These are phyloP conservation scores for zebrafish (Danio rerio) DNA, from an alignment of 2,113 vertebrate genomes.

Conservation along the genomic window DNA sequence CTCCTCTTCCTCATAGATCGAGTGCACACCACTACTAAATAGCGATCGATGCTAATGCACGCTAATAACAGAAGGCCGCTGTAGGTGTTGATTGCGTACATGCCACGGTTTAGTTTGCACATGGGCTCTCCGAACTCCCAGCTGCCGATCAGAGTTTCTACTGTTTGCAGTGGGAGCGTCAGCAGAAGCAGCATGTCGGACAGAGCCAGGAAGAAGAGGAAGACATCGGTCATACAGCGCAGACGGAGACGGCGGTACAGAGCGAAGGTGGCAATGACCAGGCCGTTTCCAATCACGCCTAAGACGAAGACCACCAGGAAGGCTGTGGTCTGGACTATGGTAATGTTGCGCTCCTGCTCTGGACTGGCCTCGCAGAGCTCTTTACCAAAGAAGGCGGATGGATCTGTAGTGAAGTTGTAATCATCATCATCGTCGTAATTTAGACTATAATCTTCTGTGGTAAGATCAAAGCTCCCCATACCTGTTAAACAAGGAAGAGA, in stretches of 20 bases:
- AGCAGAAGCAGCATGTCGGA: slow-evolving; percentile 88
- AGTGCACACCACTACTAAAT: slow-evolving; percentile 82
- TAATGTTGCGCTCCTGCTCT: slow-evolving; percentile 68
- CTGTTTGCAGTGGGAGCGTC: slow-evolving; percentile 79
- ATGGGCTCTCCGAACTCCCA: slow-evolving; percentile 73
- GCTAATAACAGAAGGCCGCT: slow-evolving; percentile 89
- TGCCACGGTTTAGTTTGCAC: slow-evolving; percentile 78
- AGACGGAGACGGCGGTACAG: slow-evolving; percentile 71
- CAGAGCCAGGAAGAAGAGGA: slow-evolving; percentile 87
- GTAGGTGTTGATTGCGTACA: slow-evolving; percentile 87
- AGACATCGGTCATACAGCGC: slow-evolving; percentile 83
- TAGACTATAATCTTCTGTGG: not conserved
- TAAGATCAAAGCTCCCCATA: not conserved
- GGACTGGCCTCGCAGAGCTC: slow-evolving; percentile 76
- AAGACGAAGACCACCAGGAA: slow-evolving; percentile 79
- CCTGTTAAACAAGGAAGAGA: slow-evolving; percentile 9
- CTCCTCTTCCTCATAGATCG: slow-evolving; percentile 67
- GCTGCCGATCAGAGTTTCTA: slow-evolving; percentile 58
- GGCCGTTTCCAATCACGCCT: slow-evolving; percentile 82
- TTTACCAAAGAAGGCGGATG: rapidly evolving
- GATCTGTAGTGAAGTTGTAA: not conserved
- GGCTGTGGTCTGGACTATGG: slow-evolving; percentile 77
- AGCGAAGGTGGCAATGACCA: slow-evolving; percentile 88
- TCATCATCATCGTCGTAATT: not conserved
- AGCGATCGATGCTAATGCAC: slow-evolving; percentile 91